phyloP scores from a whole-genome alignment of 2,888 invertebrate species.

The Ennomos quercinarius region DNA sequence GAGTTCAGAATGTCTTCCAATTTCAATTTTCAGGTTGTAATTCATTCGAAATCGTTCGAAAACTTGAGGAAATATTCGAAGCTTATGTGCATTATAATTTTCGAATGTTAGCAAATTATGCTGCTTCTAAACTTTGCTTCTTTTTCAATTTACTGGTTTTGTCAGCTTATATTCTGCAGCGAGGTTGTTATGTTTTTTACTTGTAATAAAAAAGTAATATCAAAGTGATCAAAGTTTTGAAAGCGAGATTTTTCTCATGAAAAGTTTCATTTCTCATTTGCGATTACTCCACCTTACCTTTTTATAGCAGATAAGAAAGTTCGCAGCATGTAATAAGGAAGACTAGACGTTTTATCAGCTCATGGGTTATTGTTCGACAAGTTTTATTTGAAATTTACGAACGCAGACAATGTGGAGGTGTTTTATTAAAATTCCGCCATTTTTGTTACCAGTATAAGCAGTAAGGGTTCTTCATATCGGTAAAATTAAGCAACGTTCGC shows the following conservation, averaged over 20 bases:
- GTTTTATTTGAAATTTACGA: constrained; percentile 59
- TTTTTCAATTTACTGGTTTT: background rate
- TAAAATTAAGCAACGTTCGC: too few relatives aligned
- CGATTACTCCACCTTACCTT: constrained; percentile 20
- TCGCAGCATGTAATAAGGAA: constrained; percentile 39
- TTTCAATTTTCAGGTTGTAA: constrained; percentile 47
- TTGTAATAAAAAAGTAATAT: too few relatives aligned
- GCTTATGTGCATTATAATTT: constrained; percentile 5
- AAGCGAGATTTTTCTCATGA: constrained; percentile 13
- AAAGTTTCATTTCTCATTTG: constrained; percentile 23
- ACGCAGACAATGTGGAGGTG: constrained; percentile 48
- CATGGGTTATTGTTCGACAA: constrained; percentile 56
- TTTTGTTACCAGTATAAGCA: constrained; percentile 14
- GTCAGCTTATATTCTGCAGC: too few relatives aligned
- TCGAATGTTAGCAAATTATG: constrained; percentile 4
- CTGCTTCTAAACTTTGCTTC: constrained; percentile 1
- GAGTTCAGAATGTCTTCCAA: constrained; percentile 39
- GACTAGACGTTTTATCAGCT: constrained; percentile 24
- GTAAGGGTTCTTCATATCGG: too few relatives aligned
- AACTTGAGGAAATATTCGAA: constrained; percentile 12
- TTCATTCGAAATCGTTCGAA: constrained; percentile 17
- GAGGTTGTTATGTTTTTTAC: too few relatives aligned
- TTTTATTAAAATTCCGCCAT: constrained; percentile 64
- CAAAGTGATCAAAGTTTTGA: too few relatives aligned
- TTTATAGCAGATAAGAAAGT: constrained; percentile 27